Percentiles rank a stretch among this genome's conserved stretches.
Conservation (phyloP, 2,888 invertebrate genomes). For the Chouioia cunea region DNA sequence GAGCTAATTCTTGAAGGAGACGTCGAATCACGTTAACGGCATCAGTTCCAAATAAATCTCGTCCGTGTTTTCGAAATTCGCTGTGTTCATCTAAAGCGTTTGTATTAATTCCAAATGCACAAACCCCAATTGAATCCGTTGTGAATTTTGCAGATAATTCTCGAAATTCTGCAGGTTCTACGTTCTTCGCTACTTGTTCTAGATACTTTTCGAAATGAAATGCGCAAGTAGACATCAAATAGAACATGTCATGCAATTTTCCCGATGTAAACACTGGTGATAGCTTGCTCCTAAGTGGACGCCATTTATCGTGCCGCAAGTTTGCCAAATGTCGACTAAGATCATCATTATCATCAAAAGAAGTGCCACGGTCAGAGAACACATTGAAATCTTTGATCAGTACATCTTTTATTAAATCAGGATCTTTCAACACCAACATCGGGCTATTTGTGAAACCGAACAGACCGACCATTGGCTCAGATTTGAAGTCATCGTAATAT, state of each 20-base stretch:
- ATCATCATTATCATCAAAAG: constrained; percentile 66
- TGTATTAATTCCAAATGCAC: constrained; percentile 67
- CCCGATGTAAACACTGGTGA: constrained; percentile 70
- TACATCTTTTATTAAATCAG: constrained; percentile 60
- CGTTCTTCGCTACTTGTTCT: neutral
- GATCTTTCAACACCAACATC: constrained; percentile 61
- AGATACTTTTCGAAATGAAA: constrained; percentile 66
- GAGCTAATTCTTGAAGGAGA: constrained; percentile 16
- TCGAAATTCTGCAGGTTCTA: constrained; percentile 44
- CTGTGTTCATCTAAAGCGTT: constrained; percentile 49
- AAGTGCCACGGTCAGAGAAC: constrained; percentile 58
- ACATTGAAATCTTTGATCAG: constrained; percentile 53
- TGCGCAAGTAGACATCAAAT: constrained; percentile 67
- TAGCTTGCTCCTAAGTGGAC: constrained; percentile 67
- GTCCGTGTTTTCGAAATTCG: neutral
- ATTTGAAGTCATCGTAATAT: constrained; percentile 45
- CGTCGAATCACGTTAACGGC: neutral
- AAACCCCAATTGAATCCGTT: constrained; percentile 68
- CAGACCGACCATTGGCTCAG: constrained; percentile 50
- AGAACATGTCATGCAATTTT: constrained; percentile 70
- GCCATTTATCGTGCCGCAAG: constrained; percentile 69
- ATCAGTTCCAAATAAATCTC: neutral
- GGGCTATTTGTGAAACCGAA: constrained; percentile 28
- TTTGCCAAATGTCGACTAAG: constrained; percentile 67
- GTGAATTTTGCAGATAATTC: constrained; percentile 58